A percentile compares a stretch with the other conserved stretches of the same genome.
These are phyloP conservation scores for Pundamilia nyererei DNA, from an alignment of 2,113 vertebrate species.

Conservation along the genomic window DNA sequence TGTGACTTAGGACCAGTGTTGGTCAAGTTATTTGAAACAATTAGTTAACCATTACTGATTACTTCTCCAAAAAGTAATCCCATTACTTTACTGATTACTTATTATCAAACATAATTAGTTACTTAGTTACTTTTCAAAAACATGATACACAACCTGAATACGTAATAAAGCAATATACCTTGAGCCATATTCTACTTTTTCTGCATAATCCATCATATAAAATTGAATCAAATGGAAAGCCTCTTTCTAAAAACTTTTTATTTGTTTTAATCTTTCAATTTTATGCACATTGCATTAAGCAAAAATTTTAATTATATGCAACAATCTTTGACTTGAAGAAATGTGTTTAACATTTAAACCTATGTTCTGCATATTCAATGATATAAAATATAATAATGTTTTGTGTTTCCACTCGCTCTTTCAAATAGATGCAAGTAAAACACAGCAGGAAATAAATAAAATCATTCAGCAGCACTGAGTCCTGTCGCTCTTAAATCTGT, in stretches of 20 bases:
- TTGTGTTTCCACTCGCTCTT: background rate
- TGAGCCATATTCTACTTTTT: background rate
- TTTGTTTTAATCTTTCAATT: background rate
- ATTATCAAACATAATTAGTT: background rate
- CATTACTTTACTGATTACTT: background rate
- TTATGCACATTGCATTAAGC: background rate
- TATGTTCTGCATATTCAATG: background rate
- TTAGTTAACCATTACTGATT: background rate
- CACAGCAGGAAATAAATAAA: background rate
- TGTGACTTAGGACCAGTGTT: background rate
- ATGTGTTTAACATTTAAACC: background rate
- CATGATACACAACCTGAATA: background rate
- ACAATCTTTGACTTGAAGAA: background rate
- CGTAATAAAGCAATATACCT: fast-evolving
- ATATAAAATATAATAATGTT: background rate
- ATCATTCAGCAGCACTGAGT: background rate
- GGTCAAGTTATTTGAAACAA: background rate
- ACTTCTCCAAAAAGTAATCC: background rate
- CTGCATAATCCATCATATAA: background rate
- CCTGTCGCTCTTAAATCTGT: background rate
- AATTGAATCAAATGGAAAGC: background rate
- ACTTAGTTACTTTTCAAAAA: background rate
- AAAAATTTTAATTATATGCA: background rate
- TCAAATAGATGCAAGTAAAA: background rate
- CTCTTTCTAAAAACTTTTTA: background rate